Conservation (phyloP, 2,797 vertebrate genomes). For the Ctenochaetus hawaiiensis region DNA sequence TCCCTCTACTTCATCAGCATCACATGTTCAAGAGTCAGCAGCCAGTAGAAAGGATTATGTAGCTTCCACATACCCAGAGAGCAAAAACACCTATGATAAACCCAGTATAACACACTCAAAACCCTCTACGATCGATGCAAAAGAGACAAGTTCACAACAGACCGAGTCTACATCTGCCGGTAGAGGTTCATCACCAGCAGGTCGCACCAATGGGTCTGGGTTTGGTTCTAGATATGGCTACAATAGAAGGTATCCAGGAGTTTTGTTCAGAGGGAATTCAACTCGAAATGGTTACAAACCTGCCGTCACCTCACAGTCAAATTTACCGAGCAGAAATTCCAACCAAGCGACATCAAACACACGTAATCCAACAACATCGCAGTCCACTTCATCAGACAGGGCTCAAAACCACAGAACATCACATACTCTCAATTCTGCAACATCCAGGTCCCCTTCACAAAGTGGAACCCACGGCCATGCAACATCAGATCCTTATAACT, state of each 20-base stretch:
- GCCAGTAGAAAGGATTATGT: conserved; percentile 71
- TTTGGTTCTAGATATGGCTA: conserved; percentile 68
- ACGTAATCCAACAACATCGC: conserved; percentile 51
- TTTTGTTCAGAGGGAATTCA: conserved; percentile 73
- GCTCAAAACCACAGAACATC: conserved; percentile 51
- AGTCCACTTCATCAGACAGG: conserved; percentile 63
- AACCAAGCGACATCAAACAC: conserved; percentile 58
- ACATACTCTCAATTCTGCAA: conserved; percentile 37
- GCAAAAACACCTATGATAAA: conserved; percentile 63
- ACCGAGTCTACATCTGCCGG: conserved; percentile 49
- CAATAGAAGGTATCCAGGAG: conserved; percentile 72
- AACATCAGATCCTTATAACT: conserved; percentile 36
- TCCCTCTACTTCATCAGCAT: conserved; percentile 47
- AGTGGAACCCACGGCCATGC: conserved; percentile 27
- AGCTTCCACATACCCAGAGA: conserved; percentile 63
- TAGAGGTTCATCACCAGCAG: conserved; percentile 52
- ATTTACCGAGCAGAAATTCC: conserved; percentile 66
- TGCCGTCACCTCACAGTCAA: conserved; percentile 59
- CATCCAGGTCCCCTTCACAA: conserved; percentile 38
- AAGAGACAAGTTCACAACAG: conserved; percentile 62
- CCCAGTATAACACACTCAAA: conserved; percentile 56
- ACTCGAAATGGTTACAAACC: conserved; percentile 77
- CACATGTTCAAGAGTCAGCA: conserved; percentile 69
- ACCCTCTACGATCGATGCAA: conserved; percentile 60
- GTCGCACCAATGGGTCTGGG: conserved; percentile 61